Percentiles rank a stretch among this genome's conserved stretches.
phyloP scores from a whole-genome alignment of 2,888 invertebrate genomes.

The Ennomos quercinarius region DNA sequence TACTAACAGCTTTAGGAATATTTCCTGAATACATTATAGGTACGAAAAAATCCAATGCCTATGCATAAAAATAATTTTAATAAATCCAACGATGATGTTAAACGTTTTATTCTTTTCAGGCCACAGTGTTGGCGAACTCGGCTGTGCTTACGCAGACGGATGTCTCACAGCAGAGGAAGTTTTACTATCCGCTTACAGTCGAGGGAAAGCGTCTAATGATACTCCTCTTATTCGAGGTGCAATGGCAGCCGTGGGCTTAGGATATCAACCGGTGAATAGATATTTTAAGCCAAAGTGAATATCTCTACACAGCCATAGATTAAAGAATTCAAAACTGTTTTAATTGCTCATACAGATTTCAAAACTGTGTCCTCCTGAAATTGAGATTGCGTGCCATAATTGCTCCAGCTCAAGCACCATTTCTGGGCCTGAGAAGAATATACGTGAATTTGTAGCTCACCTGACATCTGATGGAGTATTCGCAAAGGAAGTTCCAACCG shows the following conservation, averaged over 20 bases:
- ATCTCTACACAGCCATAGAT: too few species aligned
- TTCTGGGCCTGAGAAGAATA: conserved; percentile 88
- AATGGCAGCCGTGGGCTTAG: conserved; percentile 93
- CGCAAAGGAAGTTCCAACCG: conserved; percentile 74
- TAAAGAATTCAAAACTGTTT: too few species aligned
- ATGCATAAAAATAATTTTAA: too few species aligned
- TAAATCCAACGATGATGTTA: too few species aligned
- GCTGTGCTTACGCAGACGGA: conserved; percentile 96
- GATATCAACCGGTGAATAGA: conserved; percentile 71
- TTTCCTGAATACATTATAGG: too few species aligned
- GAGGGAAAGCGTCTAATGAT: conserved; percentile 82
- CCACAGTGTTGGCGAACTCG: conserved; percentile 91
- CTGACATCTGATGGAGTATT: conserved; percentile 57
- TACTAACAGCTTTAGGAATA: too few species aligned
- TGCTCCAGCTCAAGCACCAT: conserved; percentile 90
- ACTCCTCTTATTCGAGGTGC: conserved; percentile 87
- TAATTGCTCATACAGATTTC: conserved; percentile 33
- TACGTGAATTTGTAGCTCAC: conserved; percentile 80
- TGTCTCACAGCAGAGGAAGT: too few species aligned
- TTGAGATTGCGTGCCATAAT: conserved; percentile 90
- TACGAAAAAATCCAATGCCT: too few species aligned
- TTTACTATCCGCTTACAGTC: too few species aligned
- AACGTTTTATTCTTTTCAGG: neutral
- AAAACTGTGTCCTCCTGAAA: conserved; percentile 62
- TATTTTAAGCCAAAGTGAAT: neutral